These are phyloP conservation scores for Apeltes quadracus DNA, from an alignment of 2,113 vertebrate species.

Conservation along the genomic window DNA sequence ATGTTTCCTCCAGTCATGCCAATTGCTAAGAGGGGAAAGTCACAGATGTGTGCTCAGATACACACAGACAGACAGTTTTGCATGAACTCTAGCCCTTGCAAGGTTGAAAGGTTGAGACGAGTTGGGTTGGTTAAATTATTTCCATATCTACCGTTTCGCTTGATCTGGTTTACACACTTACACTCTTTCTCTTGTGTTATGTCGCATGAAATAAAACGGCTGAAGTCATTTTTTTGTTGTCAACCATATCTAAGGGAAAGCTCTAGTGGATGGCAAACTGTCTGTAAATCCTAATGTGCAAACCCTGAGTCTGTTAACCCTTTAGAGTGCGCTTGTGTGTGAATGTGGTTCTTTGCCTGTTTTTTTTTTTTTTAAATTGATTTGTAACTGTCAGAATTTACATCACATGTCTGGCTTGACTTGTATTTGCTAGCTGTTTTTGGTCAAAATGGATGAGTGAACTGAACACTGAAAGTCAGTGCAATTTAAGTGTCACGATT, in stretches of 20 bases:
- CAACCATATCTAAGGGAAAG: background rate
- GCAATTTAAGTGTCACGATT: constrained; percentile 10
- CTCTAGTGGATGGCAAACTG: constrained; percentile 56
- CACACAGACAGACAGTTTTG: constrained; percentile 39
- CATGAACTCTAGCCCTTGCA: no score
- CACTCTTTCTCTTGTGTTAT: constrained; percentile 1
- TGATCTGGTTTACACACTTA: background rate
- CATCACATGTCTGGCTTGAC: background rate
- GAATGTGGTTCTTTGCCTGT: constrained; percentile 20
- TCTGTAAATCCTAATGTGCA: constrained; percentile 50
- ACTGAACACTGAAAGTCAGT: background rate
- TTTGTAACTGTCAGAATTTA: background rate
- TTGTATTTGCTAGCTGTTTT: background rate
- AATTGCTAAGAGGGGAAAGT: constrained; percentile 66
- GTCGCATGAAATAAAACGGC: background rate
- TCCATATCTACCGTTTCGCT: constrained; percentile 3
- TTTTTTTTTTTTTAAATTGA: background rate
- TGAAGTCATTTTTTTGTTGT: no score
- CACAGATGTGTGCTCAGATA: constrained; percentile 25
- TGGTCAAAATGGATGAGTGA: background rate
- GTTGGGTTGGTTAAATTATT: constrained; percentile 17
- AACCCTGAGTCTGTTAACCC: constrained; percentile 4
- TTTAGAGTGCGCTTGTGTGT: constrained; percentile 4
- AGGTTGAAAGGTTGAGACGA: constrained; percentile 28
- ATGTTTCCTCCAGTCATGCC: constrained; percentile 76